phyloP scores from a whole-genome alignment of 1,140 invertebrate genomes.

The Neelides sp. region DNA sequence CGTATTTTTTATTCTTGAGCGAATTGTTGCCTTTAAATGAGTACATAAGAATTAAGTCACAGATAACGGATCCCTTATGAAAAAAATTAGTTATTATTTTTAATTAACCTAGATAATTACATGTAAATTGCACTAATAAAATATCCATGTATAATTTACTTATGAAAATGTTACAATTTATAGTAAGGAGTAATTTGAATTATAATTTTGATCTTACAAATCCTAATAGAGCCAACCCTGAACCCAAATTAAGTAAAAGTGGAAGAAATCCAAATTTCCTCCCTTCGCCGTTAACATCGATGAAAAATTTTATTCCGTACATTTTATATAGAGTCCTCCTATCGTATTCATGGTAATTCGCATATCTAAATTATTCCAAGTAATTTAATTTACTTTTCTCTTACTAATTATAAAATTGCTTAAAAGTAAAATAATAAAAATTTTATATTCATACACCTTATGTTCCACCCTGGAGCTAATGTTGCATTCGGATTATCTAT shows the following conservation, averaged over 20 bases:
- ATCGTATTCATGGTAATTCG: constrained; percentile 13
- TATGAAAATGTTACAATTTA: neutral
- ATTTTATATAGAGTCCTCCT: constrained; percentile 37
- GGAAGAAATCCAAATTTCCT: constrained; percentile 42
- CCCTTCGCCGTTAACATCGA: constrained; percentile 40
- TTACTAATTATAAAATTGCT: neutral
- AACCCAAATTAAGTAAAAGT: constrained; percentile 41
- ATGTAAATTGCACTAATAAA: too few species aligned
- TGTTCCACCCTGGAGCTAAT: constrained; percentile 39
- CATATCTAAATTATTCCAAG: constrained; percentile 8
- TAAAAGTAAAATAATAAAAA: neutral
- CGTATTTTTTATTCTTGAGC: too few species aligned
- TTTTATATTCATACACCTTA: constrained; percentile 35
- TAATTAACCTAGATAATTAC: too few species aligned
- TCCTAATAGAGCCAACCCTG: constrained; percentile 41
- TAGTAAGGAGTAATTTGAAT: neutral
- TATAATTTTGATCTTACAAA: constrained; percentile 35
- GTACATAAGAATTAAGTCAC: too few species aligned
- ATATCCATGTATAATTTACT: too few species aligned
- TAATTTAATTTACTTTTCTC: neutral
- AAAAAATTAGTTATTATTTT: too few species aligned
- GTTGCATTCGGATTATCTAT: constrained; percentile 33
- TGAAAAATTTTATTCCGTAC: constrained; percentile 42
- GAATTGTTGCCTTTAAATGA: too few species aligned
- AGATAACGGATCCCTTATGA: too few species aligned